A percentile compares a stretch with the other conserved stretches of the same genome.
phyloP scores from a whole-genome alignment of 2,888 invertebrate species.

The Chymomyza amoena region DNA sequence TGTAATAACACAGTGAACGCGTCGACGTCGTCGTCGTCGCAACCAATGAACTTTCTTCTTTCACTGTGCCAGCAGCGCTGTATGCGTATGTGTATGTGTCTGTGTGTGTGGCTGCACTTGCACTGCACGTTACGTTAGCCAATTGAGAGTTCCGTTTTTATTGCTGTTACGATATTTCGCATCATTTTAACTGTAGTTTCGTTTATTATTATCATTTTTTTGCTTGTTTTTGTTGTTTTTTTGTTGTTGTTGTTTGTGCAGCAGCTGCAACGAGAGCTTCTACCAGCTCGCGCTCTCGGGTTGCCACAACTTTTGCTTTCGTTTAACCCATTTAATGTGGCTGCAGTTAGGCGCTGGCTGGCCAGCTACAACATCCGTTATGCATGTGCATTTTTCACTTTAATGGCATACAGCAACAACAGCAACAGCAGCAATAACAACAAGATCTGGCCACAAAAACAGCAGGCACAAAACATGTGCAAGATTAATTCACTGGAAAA shows the following conservation, averaged over 20 bases:
- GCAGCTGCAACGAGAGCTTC: background rate
- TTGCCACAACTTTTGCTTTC: conserved; percentile 63
- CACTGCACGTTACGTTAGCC: conserved; percentile 1
- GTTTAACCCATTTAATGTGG: conserved; percentile 71
- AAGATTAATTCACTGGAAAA: conserved; percentile 71
- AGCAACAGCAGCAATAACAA: conserved; percentile 36
- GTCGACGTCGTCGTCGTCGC: too few species aligned
- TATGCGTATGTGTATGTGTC: background rate
- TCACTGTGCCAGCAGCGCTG: conserved; percentile 62
- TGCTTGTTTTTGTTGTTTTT: background rate
- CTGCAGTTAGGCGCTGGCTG: conserved; percentile 22
- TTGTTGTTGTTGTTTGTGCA: background rate
- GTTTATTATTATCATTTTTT: background rate
- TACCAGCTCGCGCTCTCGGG: background rate
- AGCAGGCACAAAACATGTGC: conserved; percentile 17
- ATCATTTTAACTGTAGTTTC: conserved; percentile 14
- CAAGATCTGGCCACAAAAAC: background rate
- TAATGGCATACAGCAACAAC: conserved; percentile 30
- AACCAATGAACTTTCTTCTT: conserved; percentile 66
- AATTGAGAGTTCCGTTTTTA: conserved; percentile 56
- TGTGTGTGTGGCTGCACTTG: background rate
- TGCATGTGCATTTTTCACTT: conserved; percentile 43
- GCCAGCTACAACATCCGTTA: conserved; percentile 50
- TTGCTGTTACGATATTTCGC: conserved; percentile 57
- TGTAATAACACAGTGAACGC: conserved; percentile 27